phyloP scores from a whole-genome alignment of 2,888 invertebrate species.

The Unio pictorum region DNA sequence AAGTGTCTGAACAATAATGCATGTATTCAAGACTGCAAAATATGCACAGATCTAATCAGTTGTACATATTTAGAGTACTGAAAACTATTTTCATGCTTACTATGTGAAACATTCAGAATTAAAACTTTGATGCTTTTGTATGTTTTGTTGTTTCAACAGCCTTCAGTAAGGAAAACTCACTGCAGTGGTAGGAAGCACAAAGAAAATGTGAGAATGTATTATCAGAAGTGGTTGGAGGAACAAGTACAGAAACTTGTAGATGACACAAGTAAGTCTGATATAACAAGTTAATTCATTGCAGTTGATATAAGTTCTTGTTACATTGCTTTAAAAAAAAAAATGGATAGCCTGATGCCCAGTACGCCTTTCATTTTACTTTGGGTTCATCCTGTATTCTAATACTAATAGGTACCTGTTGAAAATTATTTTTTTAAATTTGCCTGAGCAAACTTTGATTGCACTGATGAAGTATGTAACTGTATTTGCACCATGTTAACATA shows the following conservation, averaged over 20 bases:
- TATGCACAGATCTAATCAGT: not conserved
- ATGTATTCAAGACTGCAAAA: not conserved
- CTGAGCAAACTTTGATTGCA: too few relatives aligned
- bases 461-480: too few relatives aligned
- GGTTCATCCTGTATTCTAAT: too few relatives aligned
- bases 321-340: too few relatives aligned
- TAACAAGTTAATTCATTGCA: too few relatives aligned
- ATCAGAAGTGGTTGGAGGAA: constrained; percentile 99
- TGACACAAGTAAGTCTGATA: constrained; percentile 71
- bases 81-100: not conserved
- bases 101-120: too few relatives aligned
- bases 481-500: too few relatives aligned
- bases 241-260: constrained; percentile 99
- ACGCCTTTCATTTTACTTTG: too few relatives aligned
- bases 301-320: too few relatives aligned
- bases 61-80: not conserved
- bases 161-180: constrained; percentile 98
- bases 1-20: not conserved
- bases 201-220: constrained; percentile 99
- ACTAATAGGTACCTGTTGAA: too few relatives aligned
- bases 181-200: constrained; percentile 99
- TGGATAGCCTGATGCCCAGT: too few relatives aligned
- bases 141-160: constrained; percentile 71
- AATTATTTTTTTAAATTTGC: too few relatives aligned
- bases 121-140: not conserved